Evolutionary conservation across 2,888 invertebrate species (phyloP).

Genomic region (Andrena chrysosceles): DNA sequence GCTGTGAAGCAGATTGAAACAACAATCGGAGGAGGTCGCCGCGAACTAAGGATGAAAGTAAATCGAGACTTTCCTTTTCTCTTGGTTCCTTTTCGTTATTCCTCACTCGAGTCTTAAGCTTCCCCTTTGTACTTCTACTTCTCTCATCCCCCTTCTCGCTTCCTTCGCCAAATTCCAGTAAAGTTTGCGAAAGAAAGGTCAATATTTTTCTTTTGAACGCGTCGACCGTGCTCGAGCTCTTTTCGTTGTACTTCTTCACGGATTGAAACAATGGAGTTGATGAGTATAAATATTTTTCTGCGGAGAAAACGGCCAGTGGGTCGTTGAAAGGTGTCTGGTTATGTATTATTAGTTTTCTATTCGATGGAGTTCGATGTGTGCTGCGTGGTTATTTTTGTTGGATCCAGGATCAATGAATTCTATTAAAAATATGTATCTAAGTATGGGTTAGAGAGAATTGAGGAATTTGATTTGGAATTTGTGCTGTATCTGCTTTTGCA

Average conservation of each 20-base stretch:
- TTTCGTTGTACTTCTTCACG: conserved; percentile 33
- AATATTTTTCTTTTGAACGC: conserved; percentile 74
- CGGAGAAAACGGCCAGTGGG: too few relatives aligned
- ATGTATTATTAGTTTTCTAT: too few relatives aligned
- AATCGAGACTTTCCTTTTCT: conserved; percentile 25
- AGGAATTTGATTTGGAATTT: too few relatives aligned
- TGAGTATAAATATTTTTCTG: conserved; percentile 27
- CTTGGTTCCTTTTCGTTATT: conserved; percentile 10
- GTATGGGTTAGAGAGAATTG: too few relatives aligned
- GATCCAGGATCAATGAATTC: too few relatives aligned
- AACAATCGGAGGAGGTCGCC: conserved; percentile 71
- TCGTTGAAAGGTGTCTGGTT: not conserved
- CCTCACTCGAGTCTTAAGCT: conserved; percentile 32
- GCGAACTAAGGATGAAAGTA: conserved; percentile 22
- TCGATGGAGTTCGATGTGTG: too few relatives aligned
- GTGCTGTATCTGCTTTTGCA: too few relatives aligned
- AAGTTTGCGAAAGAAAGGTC: conserved; percentile 68
- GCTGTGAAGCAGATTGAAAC: conserved; percentile 68
- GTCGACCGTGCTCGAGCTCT: conserved; percentile 34
- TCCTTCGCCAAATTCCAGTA: conserved; percentile 59
- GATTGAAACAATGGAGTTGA: conserved; percentile 28
- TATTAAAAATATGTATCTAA: too few relatives aligned
- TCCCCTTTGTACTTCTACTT: conserved; percentile 29
- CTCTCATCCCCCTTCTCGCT: conserved; percentile 15
- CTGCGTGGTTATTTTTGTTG: too few relatives aligned